Base-by-base conservation (phyloP, 2,113 vertebrate genomes). In the Cyanistes caeruleus region DNA sequence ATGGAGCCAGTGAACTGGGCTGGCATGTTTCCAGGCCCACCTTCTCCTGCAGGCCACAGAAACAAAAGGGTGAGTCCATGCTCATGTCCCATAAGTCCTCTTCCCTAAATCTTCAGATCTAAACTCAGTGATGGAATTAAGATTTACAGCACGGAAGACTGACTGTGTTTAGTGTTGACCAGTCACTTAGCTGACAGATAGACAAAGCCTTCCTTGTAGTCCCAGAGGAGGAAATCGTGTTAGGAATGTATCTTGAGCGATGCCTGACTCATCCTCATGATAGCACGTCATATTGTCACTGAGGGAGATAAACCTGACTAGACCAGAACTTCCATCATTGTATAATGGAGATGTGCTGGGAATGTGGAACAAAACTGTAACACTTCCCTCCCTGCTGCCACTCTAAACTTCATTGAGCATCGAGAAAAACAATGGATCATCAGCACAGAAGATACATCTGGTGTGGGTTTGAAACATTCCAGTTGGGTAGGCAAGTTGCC, bases 1-100 rank as follows among this genome's bases (percentile, higher is more conserved):
- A 37, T 25, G 23, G 68, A 94, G 16, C 28, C 55, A 46, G 17
- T 49, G 59, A 84, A n/a, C 31, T 73, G 43, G 7, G 11, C 53
- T 73, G 72, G 65, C 19, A 10, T 10, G 35, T 88, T 90, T 90
- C 27, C 35, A 72, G 41, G 60, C 44, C 22, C 24, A 49, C 15
- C 11, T 85, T 79, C 21, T 81, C 51, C 63, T 72, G 25, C 58
- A 83, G 59, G 70, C 30, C 48, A 39, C 28, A 86, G 59, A 74
- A 89, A 49, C 0, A 3, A 33, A 82, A 73, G 25, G 18, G 10
- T 77, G 43, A 5, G 7, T 56, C 33, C 12, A 1, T 86, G 37
- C n/a, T 81, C 14, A 53, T 0, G 0, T 75, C 22, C 33, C 11
- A 4, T 13, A 15, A 1, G 0, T 73, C 51, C 16, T 90, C 64